These are phyloP conservation scores for Lydus trimaculatus DNA, from an alignment of 2,888 invertebrate genomes.

Conservation along the genomic window DNA sequence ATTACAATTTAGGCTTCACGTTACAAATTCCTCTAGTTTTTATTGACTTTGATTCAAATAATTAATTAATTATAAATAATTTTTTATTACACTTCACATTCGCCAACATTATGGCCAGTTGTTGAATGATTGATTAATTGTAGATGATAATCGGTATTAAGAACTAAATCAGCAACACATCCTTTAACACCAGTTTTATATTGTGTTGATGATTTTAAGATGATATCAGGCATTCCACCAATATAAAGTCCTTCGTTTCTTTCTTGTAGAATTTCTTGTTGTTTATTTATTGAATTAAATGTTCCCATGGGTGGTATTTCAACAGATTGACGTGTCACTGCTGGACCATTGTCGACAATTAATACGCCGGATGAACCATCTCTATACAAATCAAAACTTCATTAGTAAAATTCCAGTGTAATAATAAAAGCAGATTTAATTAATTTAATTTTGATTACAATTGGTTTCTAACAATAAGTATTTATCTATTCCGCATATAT, in stretches of 20 bases:
- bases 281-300: conserved; percentile 51
- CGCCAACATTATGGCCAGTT: conserved; percentile 60
- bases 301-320: conserved; percentile 71
- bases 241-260: conserved; percentile 81
- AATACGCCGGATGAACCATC: conserved; percentile 86
- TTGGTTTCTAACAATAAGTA: no score
- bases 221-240: conserved; percentile 65
- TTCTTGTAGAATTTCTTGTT: conserved; percentile 63
- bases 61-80: conserved; percentile 12
- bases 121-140: conserved; percentile 62
- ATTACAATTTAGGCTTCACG: conserved; percentile 31
- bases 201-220: conserved; percentile 57
- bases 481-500: no score
- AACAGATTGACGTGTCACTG: conserved; percentile 81
- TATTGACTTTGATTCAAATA: conserved; percentile 40
- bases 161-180: conserved; percentile 69
- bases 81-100: conserved; percentile 52
- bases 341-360: conserved; percentile 87
- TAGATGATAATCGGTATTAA: conserved; percentile 68
- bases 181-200: conserved; percentile 67
- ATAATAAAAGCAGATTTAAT: not conserved
- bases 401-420: not conserved
- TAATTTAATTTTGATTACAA: no score
- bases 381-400: conserved; percentile 61
- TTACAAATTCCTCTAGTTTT: conserved; percentile 17